phyloP scores from a whole-genome alignment of 2,113 vertebrate genomes.

The Epinephelus fuscoguttatus region DNA sequence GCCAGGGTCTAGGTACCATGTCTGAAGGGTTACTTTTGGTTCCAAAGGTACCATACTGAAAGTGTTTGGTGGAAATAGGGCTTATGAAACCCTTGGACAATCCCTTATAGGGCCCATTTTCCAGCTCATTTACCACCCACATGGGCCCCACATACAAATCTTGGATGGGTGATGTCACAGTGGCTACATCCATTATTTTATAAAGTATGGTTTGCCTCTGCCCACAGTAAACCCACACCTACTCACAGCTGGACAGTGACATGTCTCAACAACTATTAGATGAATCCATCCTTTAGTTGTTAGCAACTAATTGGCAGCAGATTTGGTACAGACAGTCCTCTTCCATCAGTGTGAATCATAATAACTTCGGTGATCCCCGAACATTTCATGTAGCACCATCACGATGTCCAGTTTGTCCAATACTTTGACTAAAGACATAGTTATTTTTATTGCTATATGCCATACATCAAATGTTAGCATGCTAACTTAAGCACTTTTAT shows the following conservation, averaged over 20 bases:
- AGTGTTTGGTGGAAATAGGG: too few species aligned
- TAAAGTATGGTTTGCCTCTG: too few species aligned
- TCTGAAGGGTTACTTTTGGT: too few species aligned
- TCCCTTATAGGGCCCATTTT: too few species aligned
- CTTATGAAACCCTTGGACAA: too few species aligned
- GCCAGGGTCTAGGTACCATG: too few species aligned
- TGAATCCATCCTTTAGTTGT: not conserved
- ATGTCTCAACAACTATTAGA: not conserved
- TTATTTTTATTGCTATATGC: not conserved
- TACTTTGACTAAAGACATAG: not conserved
- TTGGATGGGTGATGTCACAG: too few species aligned
- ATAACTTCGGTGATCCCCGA: not conserved
- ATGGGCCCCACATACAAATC: too few species aligned
- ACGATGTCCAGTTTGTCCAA: not conserved
- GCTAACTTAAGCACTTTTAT: not conserved
- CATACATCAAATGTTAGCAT: not conserved
- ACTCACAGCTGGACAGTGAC: too few species aligned
- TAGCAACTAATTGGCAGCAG: not conserved
- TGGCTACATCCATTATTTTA: too few species aligned
- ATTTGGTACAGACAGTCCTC: not conserved
- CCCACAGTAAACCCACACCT: not conserved
- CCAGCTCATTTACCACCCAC: too few species aligned
- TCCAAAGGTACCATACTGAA: too few species aligned
- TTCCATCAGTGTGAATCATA: not conserved
- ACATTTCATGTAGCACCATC: not conserved